Base-by-base conservation (phyloP, 2,888 invertebrate species). In the Glyphotaelius pellucidus region DNA sequence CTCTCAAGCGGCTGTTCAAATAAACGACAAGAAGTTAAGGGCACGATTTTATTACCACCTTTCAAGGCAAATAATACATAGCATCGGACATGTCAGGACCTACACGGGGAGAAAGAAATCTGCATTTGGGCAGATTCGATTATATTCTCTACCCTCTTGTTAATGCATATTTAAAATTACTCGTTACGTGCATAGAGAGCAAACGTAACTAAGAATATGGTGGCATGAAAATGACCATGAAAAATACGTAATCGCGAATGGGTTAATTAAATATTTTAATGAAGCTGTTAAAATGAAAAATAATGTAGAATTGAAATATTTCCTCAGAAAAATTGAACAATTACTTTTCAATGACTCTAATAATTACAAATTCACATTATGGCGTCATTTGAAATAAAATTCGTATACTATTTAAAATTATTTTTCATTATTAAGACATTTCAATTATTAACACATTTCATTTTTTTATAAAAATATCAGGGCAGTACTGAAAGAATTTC, bases 1-100 rank as follows among this genome's bases (percentile, higher is more conserved):
- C 86, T 38, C 81, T 79, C 86, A 31, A 84, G 84, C 38, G 90
- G 67, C 67, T 90, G 83, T 90, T 83, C 85, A 90, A 67, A 67
- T 81, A 86, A 30, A 80, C 80, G 90, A 84, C 85, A 79, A 79
- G 79, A 42, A 80, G 42, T 86, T 38, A 86, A 89, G 88, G 88
- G 88, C 79, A 80, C 80, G 79, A 89, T 89, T 89, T 89, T 89
- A 89, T 89, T 89, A 67, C 35, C 88, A 79, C 67, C 38, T 80
- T 47, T 86, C 67, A 67, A 67, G 67, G 67, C 25, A 67, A 67
- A 67, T 67, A 67, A 67, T 67, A n/a, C 67, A 67, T 67, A 67
- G 67, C 67, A 5, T 67, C 67, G 67, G 67, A 25, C 67, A 83
- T 83, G 83, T 83, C 47, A 31, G 67, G n/a, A 79, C 88, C 52